Evolutionary conservation across 1,140 invertebrate genomes (phyloP).

Genomic region (Drosophila teissieri): DNA sequence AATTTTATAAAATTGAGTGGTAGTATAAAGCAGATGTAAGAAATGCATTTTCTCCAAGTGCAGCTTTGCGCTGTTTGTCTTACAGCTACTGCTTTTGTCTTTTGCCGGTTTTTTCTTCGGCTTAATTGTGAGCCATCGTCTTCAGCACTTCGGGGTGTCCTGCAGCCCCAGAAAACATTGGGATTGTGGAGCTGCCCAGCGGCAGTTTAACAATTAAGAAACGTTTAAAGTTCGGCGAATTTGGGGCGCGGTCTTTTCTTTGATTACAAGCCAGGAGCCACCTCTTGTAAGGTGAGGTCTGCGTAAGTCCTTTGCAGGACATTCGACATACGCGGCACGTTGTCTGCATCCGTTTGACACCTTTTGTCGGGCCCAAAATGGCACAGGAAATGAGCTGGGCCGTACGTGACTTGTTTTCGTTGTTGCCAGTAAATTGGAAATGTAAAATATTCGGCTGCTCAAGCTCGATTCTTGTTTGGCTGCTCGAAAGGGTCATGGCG

Average conservation of each 20-base stretch:
- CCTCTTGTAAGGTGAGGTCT: slow-evolving; percentile 5
- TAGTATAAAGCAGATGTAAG: too few relatives aligned
- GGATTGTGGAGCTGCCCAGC: slow-evolving; percentile 29
- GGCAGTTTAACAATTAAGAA: slow-evolving; percentile 80
- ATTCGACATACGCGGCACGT: slow-evolving; percentile 78
- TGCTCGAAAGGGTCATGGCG: slow-evolving; percentile 10
- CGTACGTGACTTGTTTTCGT: slow-evolving; percentile 76
- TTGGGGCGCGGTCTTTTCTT: slow-evolving; percentile 51
- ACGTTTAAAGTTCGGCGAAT: slow-evolving; percentile 71
- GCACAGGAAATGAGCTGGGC: slow-evolving; percentile 76
- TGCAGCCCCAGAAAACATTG: background rate
- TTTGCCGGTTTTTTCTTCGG: slow-evolving; percentile 38
- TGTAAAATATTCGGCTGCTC: slow-evolving; percentile 38
- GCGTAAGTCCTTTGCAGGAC: slow-evolving; percentile 23
- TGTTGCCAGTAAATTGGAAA: slow-evolving; percentile 25
- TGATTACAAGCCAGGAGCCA: slow-evolving; percentile 47
- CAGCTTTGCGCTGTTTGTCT: slow-evolving; percentile 23
- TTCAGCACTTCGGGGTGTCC: slow-evolving; percentile 23
- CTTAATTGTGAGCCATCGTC: slow-evolving; percentile 64
- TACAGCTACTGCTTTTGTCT: slow-evolving; percentile 29
- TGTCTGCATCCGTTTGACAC: slow-evolving; percentile 77
- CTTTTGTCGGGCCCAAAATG: slow-evolving; percentile 70
- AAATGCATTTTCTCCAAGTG: slow-evolving; percentile 30
- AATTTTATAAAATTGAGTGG: too few relatives aligned
- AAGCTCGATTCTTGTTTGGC: slow-evolving; percentile 28